Base-by-base conservation (phyloP, 1,140 invertebrate genomes). In the Drosophila bocqueti region DNA sequence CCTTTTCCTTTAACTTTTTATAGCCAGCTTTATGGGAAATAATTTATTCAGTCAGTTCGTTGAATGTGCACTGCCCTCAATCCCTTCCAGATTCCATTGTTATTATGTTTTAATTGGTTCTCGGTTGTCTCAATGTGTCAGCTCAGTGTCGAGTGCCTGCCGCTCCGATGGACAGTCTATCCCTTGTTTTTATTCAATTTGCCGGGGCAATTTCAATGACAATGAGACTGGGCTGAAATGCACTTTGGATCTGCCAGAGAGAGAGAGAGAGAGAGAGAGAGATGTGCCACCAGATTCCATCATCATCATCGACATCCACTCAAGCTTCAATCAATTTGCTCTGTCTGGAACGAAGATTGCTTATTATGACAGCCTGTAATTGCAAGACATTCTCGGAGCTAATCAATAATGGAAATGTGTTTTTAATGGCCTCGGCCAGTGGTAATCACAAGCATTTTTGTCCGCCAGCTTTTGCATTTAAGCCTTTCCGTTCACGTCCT, bases 161-260 rank as follows among this genome's bases (percentile, higher is more conserved):
- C 46, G 24, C 65, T 50, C 24, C 8, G 16, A 16, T 55, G 15
- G 15, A 24, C 43, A 38, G 45, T 65, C 38, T 40, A 63, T 59
- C 78, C 76, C 79, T 62, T 90, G 87, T 90, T 90, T 90, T 90
- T 82, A 90, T 91, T 90, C 79, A 90, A 90, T 90, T 90, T 90
- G 61, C 52, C 42, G 42, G 64, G 67, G 71, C 85, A 90, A 79
- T 82, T 84, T 79, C 67, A 79, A 79, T 76, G 66, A 73, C 68
- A 75, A 75, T 75, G 69, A 42, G 50, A 75, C 54, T 24, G 52
- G 42, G 55, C 62, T 45, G 52, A 60, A 59, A 49, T 72, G 68
- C 43, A 72, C 68, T 72, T 47, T 46, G 36, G 62, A 9, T 18
- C 47, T 50, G 52, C 34, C 40, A 46, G 11, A 42, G 38, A 43